A percentile compares a stretch with the other conserved stretches of the same genome.
phyloP scores from a whole-genome alignment of 2,888 invertebrate species.

The Cryptocheilus praepositus region DNA sequence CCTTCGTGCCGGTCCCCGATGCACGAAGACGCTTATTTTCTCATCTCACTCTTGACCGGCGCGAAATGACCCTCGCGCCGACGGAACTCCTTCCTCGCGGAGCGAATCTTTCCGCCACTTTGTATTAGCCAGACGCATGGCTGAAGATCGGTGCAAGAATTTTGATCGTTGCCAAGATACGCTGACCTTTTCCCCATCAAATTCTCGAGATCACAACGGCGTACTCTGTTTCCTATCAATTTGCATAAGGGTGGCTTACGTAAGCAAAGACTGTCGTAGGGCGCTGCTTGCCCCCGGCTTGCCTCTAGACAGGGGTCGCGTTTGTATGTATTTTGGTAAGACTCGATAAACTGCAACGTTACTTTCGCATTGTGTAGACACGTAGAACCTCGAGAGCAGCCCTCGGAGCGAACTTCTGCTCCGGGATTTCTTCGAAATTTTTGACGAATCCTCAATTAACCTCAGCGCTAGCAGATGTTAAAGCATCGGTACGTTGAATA shows the following conservation, averaged over 20 bases:
- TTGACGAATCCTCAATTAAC: too few species aligned
- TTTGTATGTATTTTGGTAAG: too few species aligned
- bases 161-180: neutral
- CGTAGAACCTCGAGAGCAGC: too few species aligned
- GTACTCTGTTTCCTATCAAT: conserved; percentile 59
- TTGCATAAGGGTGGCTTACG: conserved; percentile 60
- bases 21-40: too few species aligned
- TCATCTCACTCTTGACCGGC: neutral
- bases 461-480: too few species aligned
- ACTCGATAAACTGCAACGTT: too few species aligned
- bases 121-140: neutral
- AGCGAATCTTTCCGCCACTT: neutral
- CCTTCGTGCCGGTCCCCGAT: too few species aligned
- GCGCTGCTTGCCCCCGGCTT: conserved; percentile 37
- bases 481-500: too few species aligned
- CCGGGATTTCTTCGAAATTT: too few species aligned
- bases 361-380: too few species aligned
- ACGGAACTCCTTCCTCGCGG: neutral
- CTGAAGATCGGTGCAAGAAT: conserved; percentile 1
- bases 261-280: conserved; percentile 51
- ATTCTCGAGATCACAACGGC: conserved; percentile 40
- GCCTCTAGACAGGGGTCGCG: conserved; percentile 32
- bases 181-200: conserved; percentile 10
- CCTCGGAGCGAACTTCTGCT: too few species aligned
- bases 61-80: too few species aligned